Base-by-base conservation (phyloP, 2,113 vertebrate species). In the Cnemophilus loriae region DNA sequence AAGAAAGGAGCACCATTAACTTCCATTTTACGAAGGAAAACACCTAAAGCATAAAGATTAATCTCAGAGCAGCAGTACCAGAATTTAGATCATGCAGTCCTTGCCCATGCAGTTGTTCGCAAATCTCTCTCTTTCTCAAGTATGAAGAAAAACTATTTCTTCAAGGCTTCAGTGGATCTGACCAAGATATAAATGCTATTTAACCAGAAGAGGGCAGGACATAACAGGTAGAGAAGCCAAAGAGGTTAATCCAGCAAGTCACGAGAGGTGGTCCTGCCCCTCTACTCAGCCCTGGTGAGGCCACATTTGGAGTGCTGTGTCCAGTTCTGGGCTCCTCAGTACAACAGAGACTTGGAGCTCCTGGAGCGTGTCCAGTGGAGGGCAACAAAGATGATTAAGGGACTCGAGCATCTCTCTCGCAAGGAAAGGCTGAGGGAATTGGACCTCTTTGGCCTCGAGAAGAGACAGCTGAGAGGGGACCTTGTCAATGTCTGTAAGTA, bases 381-480 rank as follows among this genome's bases (percentile, higher is more conserved):
- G 15, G 33, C 17, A 28, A 33, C 19, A 67, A 33, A 65, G 13
- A 44, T 21, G 7, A 27, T 28, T 1, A 16, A 37, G 18, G 27
- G 37, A 11, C 3, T 44, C 44, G 13, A 74, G 7, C 27, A 81
- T 44, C 52, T 44, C 30, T 79, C 33, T 52, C 11, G 23, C 1
- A 1, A 44, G 59, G 10, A 59, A 37, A 59, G 19, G 10, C 44
- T 52, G 18, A 5, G 18, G 50, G 15, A 77, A 10, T 5, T 23
- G 39, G 12, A 9, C 10, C 16, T 20, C 4, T 28, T 20, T 5
- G 4, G 33, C 44, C 28, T 46, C 0, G 0, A 74, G 33, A 65
- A 74, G 22, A 50, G 52, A 74, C 27, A 16, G 1, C 1, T 67
- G 33, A 81, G 60, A 50, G 22, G 5, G 27, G 23, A 24, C 7